These are phyloP conservation scores for Noctua pronuba DNA, from an alignment of 2,888 invertebrate species.

Conservation along the genomic window DNA sequence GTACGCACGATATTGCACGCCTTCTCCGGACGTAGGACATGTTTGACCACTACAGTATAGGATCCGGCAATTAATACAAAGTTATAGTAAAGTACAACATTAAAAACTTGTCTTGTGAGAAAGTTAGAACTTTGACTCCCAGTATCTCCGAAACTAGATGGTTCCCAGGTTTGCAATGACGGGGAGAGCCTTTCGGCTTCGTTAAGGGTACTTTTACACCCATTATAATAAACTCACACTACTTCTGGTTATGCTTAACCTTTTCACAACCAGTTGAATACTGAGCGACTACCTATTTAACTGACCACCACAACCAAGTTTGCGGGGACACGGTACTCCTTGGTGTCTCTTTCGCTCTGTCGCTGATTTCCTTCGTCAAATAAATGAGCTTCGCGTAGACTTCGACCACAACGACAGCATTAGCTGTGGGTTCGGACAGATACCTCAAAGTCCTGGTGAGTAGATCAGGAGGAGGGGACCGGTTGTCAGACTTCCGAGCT, in stretches of 20 bases:
- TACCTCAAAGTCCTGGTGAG: not conserved
- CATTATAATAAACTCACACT: not conserved
- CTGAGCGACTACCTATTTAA: not conserved
- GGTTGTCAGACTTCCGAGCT: not conserved
- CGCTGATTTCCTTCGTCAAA: not conserved
- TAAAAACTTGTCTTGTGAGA: too few species aligned
- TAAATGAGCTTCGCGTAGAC: not conserved
- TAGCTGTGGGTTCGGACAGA: not conserved
- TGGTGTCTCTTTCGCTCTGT: not conserved
- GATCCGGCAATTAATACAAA: not conserved
- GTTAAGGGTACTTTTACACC: too few species aligned
- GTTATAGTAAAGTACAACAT: too few species aligned
- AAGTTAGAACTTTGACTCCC: too few species aligned
- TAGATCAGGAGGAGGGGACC: not conserved
- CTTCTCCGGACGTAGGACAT: not conserved
- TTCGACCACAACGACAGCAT: not conserved
- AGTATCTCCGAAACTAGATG: too few species aligned
- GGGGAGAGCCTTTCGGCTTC: too few species aligned
- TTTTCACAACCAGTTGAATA: not conserved
- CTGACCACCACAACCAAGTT: too few species aligned
- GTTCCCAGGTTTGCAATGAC: too few species aligned
- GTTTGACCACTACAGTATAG: not conserved
- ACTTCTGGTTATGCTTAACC: not conserved
- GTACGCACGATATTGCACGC: not conserved
- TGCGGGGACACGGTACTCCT: too few species aligned